Conservation (phyloP, 2,797 vertebrate species). For the Myotis pilosus region DNA sequence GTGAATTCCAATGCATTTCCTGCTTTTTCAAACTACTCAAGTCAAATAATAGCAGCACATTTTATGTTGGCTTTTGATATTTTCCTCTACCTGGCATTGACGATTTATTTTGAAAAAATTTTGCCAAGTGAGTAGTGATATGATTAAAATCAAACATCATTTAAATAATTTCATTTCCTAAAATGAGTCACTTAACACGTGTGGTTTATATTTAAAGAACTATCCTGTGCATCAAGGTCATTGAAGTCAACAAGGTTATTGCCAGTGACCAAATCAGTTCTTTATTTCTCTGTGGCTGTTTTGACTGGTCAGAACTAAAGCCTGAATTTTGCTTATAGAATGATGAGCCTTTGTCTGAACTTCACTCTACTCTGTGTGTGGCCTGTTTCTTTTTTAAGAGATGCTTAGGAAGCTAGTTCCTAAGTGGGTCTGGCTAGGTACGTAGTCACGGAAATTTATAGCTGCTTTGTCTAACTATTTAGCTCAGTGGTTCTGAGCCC, state of each 20-base stretch:
- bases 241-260: background rate
- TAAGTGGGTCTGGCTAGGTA: background rate
- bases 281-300: background rate
- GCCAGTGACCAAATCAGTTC: background rate
- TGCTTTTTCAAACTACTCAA: conserved; percentile 84
- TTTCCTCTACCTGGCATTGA: conserved; percentile 89
- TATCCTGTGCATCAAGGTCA: background rate
- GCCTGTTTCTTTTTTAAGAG: background rate
- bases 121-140: conserved; percentile 87
- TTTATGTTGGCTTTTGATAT: conserved; percentile 90
- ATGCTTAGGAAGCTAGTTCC: background rate
- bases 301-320: background rate
- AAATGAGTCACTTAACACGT: background rate
- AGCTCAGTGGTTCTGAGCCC: background rate
- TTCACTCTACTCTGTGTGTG: background rate
- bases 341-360: background rate
- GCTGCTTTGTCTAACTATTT: background rate
- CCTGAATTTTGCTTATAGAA: background rate
- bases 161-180: background rate
- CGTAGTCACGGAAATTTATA: background rate
- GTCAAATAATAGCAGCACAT: conserved; percentile 87
- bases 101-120: conserved; percentile 93
- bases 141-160: background rate
- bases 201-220: background rate
- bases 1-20: conserved; percentile 87